Conservation (phyloP, 2,888 invertebrate species). For the Escarpia spicata region DNA sequence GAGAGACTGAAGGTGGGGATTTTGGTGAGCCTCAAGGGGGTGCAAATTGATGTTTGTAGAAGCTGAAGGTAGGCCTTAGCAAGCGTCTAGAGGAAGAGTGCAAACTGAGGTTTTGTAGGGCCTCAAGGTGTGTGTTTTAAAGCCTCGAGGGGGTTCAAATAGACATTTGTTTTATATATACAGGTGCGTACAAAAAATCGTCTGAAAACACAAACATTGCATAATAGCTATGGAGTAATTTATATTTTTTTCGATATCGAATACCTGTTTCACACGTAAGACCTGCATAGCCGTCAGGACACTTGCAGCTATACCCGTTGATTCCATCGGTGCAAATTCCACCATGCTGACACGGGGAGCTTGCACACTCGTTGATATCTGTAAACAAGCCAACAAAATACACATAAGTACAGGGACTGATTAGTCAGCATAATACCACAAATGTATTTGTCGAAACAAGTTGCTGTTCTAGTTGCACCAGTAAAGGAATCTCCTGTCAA, state of each 20-base stretch:
- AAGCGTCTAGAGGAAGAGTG: too few relatives aligned
- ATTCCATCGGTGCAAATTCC: background rate
- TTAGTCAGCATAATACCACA: background rate
- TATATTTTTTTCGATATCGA: background rate
- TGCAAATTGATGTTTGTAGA: too few relatives aligned
- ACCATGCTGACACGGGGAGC: background rate
- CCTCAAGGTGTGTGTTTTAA: too few relatives aligned
- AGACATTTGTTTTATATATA: too few relatives aligned
- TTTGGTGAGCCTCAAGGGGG: too few relatives aligned
- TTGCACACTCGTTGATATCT: background rate
- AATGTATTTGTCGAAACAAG: too few relatives aligned
- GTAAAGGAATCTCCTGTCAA: too few relatives aligned
- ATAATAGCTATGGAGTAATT: background rate
- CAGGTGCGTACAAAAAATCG: background rate
- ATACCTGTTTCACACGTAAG: background rate
- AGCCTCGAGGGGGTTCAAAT: too few relatives aligned
- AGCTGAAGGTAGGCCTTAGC: too few relatives aligned
- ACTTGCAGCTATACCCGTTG: background rate
- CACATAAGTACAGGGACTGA: background rate
- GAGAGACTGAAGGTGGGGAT: too few relatives aligned
- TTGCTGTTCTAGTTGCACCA: too few relatives aligned
- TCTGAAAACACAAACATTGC: background rate
- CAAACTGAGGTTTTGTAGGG: too few relatives aligned
- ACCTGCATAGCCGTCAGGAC: background rate
- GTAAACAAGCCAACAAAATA: background rate